Percentiles rank a stretch among this genome's conserved stretches.
Conservation (phyloP, 2,888 invertebrate species). For the Drosophila imparisetae region DNA sequence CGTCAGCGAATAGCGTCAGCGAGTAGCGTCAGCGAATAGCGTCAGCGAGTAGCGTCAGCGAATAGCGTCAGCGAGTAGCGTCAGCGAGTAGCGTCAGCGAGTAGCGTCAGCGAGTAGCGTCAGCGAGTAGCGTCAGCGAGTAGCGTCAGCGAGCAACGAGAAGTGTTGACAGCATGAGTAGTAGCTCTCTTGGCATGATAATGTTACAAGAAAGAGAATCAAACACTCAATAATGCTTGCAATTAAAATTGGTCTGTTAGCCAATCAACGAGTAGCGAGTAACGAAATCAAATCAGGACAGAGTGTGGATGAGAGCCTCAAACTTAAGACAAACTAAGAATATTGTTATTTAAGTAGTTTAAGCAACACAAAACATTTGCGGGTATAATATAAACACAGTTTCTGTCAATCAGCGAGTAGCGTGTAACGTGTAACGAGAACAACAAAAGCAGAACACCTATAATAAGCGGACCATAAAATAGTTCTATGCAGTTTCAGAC, state of each 20-base stretch:
- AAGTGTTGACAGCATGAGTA: not conserved
- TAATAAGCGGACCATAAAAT: no score
- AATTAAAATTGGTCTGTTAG: not conserved
- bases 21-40: not conserved
- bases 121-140: not conserved
- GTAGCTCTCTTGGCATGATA: not conserved
- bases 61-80: not conserved
- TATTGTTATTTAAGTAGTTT: not conserved
- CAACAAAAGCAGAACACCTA: not conserved
- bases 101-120: not conserved
- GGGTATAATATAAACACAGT: not conserved
- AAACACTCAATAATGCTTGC: not conserved
- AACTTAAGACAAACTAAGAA: not conserved
- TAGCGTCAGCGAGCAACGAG: not conserved
- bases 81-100: not conserved
- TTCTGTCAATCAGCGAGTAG: not conserved
- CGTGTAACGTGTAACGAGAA: not conserved
- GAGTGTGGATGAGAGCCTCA: not conserved
- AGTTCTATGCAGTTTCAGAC: no score
- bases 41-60: no score
- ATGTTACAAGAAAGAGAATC: not conserved
- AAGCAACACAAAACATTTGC: not conserved
- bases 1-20: not conserved
- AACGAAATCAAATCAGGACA: not conserved
- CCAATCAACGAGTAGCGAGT: constrained; percentile 7